Evolutionary conservation across 2,797 vertebrate genomes (phyloP).

Genomic region (Pangasius macronema): DNA sequence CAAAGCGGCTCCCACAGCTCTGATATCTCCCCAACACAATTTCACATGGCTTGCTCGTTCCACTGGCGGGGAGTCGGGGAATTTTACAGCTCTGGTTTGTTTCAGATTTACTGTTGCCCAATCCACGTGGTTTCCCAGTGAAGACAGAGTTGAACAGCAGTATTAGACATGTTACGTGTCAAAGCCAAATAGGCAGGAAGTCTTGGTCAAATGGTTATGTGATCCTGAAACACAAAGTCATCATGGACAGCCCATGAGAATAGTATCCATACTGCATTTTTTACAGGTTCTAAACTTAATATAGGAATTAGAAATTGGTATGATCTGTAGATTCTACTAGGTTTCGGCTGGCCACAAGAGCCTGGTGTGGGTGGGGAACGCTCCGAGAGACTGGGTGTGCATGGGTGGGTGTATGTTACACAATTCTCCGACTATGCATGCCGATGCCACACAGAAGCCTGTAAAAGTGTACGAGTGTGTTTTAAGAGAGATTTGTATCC

Average conservation of each 20-base stretch:
- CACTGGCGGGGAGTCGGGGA: slow-evolving; percentile 65
- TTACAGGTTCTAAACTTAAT: slow-evolving; percentile 75
- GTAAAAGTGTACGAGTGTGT: slow-evolving; percentile 70
- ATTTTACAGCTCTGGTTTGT: slow-evolving; percentile 70
- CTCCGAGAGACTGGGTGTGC: slow-evolving; percentile 15
- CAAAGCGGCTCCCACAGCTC: slow-evolving; percentile 58
- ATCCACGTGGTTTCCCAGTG: slow-evolving; percentile 64
- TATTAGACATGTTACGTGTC: slow-evolving; percentile 29
- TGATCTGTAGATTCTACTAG: slow-evolving; percentile 67
- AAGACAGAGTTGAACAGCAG: slow-evolving; percentile 68
- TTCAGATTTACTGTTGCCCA: slow-evolving; percentile 70
- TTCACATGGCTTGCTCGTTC: slow-evolving; percentile 64
- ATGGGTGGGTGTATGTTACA: slow-evolving; percentile 59
- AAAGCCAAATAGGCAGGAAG: slow-evolving; percentile 32
- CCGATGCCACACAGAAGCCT: slow-evolving; percentile 71
- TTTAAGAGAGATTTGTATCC: slow-evolving; percentile 68
- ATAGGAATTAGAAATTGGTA: slow-evolving; percentile 73
- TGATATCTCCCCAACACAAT: slow-evolving; percentile 57
- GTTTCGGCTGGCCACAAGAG: slow-evolving; percentile 68
- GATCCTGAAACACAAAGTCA: slow-evolving; percentile 50
- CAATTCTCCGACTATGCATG: slow-evolving; percentile 62
- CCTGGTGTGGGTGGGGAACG: slow-evolving; percentile 65
- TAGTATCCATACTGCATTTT: slow-evolving; percentile 18
- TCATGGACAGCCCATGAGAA: slow-evolving; percentile 38
- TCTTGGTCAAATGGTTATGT: slow-evolving; percentile 10